phyloP scores from a whole-genome alignment of 64 coral and sea anemone species.

The Platygyra sinensis region DNA sequence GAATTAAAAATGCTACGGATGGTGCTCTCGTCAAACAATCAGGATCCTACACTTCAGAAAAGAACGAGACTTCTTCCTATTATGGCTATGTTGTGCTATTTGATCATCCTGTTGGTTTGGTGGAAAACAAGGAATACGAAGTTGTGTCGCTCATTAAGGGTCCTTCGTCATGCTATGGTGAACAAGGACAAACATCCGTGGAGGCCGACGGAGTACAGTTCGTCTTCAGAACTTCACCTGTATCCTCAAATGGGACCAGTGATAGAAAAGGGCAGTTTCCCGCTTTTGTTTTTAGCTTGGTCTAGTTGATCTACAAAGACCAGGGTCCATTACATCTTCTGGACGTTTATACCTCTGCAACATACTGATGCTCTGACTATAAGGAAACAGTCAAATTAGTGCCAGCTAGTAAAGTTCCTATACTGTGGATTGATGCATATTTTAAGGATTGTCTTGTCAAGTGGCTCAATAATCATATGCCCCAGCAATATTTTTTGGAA shows the following conservation, averaged over 20 bases:
- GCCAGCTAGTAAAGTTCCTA: too few relatives aligned
- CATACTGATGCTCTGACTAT: too few relatives aligned
- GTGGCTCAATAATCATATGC: too few relatives aligned
- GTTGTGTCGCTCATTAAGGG: neutral
- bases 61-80: neutral
- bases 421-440: too few relatives aligned
- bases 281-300: neutral
- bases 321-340: too few relatives aligned
- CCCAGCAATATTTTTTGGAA: too few relatives aligned
- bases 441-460: too few relatives aligned
- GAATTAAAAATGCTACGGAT: neutral
- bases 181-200: neutral
- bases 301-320: too few relatives aligned
- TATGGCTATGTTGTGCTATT: slow-evolving; percentile 11
- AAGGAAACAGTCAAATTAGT: too few relatives aligned
- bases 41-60: neutral
- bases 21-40: neutral
- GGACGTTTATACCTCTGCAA: too few relatives aligned
- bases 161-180: neutral
- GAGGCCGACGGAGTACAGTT: neutral
- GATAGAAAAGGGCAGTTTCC: neutral
- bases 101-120: neutral
- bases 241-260: neutral
- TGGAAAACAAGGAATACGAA: neutral
- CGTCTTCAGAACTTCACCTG: neutral